Evolutionary conservation across 2,113 vertebrate species (phyloP).

Genomic region (Puffinus mauretanicus): DNA sequence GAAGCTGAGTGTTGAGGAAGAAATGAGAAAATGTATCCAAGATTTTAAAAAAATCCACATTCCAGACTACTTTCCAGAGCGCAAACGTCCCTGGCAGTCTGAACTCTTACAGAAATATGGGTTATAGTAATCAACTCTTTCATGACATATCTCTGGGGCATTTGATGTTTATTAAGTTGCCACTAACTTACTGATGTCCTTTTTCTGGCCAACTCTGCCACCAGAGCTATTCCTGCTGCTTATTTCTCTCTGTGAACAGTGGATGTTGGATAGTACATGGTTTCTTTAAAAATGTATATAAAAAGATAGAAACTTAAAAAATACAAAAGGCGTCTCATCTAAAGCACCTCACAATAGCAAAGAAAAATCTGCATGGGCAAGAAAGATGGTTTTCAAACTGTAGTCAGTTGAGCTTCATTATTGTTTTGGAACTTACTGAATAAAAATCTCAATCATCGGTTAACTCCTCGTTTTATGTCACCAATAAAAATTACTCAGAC

Average conservation of each 20-base stretch:
- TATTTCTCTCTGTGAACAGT: conserved; percentile 71
- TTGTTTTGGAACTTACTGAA: conserved; percentile 46
- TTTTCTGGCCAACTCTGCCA: conserved; percentile 32
- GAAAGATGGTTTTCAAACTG: conserved; percentile 55
- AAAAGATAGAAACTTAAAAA: conserved; percentile 27
- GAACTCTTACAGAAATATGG: conserved; percentile 90
- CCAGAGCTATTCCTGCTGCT: conserved; percentile 71
- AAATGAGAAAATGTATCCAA: conserved; percentile 90
- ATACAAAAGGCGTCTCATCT: conserved; percentile 28
- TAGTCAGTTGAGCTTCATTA: conserved; percentile 52
- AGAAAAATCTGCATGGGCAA: conserved; percentile 72
- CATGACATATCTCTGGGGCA: background rate
- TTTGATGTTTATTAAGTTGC: conserved; percentile 64
- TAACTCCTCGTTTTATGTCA: conserved; percentile 42
- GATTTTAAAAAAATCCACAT: conserved; percentile 91
- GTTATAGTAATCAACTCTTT: conserved; percentile 71
- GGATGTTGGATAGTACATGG: conserved; percentile 66
- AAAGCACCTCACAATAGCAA: conserved; percentile 56
- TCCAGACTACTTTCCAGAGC: conserved; percentile 86
- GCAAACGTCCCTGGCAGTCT: conserved; percentile 88
- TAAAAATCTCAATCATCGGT: conserved; percentile 33
- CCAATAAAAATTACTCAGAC: conserved; percentile 44
- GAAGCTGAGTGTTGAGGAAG: conserved; percentile 85
- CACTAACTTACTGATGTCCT: conserved; percentile 53
- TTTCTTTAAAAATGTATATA: conserved; percentile 60